Conservation (phyloP, 2,888 invertebrate species). For the Caenorhabditis panamensis region DNA sequence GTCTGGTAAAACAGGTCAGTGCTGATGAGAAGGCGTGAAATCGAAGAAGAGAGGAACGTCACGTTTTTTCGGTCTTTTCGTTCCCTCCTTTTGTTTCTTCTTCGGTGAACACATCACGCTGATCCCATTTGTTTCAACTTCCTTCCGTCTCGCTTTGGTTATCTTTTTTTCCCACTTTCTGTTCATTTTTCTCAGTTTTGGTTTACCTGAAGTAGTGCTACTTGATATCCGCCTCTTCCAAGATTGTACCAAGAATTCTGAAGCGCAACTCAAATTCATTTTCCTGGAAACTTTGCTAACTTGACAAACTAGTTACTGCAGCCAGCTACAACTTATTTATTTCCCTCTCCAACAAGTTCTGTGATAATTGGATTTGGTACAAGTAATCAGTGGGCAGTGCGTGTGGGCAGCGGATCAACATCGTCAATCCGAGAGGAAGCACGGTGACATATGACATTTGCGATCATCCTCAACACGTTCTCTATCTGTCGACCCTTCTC, state of each 20-base stretch:
- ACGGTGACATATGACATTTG: constrained; percentile 62
- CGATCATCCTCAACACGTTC: constrained; percentile 59
- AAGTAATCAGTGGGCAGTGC: constrained; percentile 20
- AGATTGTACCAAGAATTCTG: neutral
- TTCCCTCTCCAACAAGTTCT: neutral
- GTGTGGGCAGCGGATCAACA: constrained; percentile 54
- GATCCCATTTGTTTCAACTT: constrained; percentile 22
- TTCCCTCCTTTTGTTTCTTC: constrained; percentile 8
- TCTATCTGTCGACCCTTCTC: constrained; percentile 36
- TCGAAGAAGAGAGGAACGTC: constrained; percentile 42
- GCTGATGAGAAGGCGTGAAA: constrained; percentile 53
- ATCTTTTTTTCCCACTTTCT: neutral
- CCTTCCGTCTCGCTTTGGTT: too few relatives aligned
- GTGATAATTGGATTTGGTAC: constrained; percentile 30
- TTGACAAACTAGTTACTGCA: too few relatives aligned
- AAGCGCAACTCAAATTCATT: too few relatives aligned
- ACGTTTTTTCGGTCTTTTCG: constrained; percentile 5
- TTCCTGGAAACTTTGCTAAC: neutral
- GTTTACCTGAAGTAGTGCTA: neutral
- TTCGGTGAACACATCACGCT: constrained; percentile 15
- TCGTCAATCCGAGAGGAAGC: constrained; percentile 56
- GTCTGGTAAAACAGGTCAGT: constrained; percentile 44
- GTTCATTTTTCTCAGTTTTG: neutral
- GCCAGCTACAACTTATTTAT: constrained; percentile 3
- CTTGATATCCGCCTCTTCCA: neutral